These are phyloP conservation scores for Halocynthia aurantium DNA, from an alignment of 23 tunicate species.

Conservation along the genomic window DNA sequence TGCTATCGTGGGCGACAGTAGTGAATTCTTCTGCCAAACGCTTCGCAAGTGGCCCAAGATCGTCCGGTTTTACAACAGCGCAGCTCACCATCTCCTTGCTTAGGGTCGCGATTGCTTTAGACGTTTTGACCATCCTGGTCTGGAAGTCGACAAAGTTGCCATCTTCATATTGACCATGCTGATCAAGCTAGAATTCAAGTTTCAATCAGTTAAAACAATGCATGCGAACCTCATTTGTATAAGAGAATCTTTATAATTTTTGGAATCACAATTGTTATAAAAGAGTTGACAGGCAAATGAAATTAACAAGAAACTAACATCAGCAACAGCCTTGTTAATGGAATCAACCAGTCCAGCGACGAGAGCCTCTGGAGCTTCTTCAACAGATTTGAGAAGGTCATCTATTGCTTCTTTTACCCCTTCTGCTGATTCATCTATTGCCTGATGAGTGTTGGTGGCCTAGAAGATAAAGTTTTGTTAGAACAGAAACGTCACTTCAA, in stretches of 20 bases:
- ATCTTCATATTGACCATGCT: slow-evolving; percentile 24
- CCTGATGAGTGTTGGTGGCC: slow-evolving; percentile 90
- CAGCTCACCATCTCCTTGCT: slow-evolving; percentile 80
- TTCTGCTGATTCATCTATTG: slow-evolving; percentile 75
- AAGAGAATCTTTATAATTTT: too few species aligned
- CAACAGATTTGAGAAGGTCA: slow-evolving; percentile 85
- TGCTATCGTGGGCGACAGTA: slow-evolving; percentile 56
- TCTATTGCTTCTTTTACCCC: slow-evolving; percentile 87
- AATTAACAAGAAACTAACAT: slow-evolving; percentile 6
- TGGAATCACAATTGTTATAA: too few species aligned
- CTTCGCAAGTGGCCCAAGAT: slow-evolving; percentile 62
- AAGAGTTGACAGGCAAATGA: not conserved
- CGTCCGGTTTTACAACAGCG: slow-evolving; percentile 77
- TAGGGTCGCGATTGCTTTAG: slow-evolving; percentile 64
- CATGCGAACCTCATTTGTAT: not conserved
- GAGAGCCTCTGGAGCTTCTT: slow-evolving; percentile 92
- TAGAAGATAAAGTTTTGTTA: slow-evolving; percentile 3
- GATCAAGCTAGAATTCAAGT: slow-evolving; percentile 14
- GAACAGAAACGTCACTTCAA: too few species aligned
- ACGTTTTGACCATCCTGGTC: slow-evolving; percentile 59
- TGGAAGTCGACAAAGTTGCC: slow-evolving; percentile 89
- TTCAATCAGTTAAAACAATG: not conserved
- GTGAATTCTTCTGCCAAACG: slow-evolving; percentile 66
- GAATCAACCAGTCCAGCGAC: slow-evolving; percentile 85
- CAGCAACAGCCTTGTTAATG: slow-evolving; percentile 29